Conservation (phyloP, 2,797 vertebrate genomes). For the Myotis vivesi region DNA sequence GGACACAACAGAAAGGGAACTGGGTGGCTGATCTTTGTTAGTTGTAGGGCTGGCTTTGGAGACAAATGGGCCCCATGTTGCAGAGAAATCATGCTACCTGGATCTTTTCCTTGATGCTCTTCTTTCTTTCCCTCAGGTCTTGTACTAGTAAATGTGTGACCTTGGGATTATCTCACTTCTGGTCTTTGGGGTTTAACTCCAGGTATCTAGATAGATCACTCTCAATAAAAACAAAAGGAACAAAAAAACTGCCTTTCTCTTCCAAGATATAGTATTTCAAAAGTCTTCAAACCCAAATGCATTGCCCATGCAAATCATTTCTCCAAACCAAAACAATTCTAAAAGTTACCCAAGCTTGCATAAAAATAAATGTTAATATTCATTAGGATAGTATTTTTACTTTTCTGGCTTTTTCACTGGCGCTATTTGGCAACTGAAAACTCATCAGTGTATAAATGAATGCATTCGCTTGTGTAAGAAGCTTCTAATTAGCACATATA, state of each 20-base stretch:
- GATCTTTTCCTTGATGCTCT: neutral
- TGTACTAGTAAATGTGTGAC: neutral
- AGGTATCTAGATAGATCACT: neutral
- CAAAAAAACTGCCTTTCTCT: conserved; percentile 4
- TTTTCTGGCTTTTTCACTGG: conserved; percentile 36
- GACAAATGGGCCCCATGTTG: neutral
- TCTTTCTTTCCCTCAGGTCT: neutral
- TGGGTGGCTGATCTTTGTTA: neutral
- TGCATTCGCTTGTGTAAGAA: conserved; percentile 33
- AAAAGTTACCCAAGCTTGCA: conserved; percentile 40
- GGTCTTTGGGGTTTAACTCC: neutral
- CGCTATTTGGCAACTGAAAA: conserved; percentile 62
- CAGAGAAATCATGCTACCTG: neutral
- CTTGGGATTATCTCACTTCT: neutral
- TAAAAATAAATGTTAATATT: conserved; percentile 67
- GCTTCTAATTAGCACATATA: conserved; percentile 65
- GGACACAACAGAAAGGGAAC: neutral
- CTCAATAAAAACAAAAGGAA: neutral
- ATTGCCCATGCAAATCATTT: conserved; percentile 23
- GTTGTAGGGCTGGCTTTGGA: neutral
- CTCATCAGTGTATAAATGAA: conserved; percentile 56
- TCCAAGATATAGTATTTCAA: conserved; percentile 38
- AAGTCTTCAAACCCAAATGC: neutral
- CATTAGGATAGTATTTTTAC: conserved; percentile 27
- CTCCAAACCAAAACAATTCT: conserved; percentile 43